These are phyloP conservation scores for Salvelinus sp. DNA, from an alignment of 2,113 vertebrate species.

Conservation along the genomic window DNA sequence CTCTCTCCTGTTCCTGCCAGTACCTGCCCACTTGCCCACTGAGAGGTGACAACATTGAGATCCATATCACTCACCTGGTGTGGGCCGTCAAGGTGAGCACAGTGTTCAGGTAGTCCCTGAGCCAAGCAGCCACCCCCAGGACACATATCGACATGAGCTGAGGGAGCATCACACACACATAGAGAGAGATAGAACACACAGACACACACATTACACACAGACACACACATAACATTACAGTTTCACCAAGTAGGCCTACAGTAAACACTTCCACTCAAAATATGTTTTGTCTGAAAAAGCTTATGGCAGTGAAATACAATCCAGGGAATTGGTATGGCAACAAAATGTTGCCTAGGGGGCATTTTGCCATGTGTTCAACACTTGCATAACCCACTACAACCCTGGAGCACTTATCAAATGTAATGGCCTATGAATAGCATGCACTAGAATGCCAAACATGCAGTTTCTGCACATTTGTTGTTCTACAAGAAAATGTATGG, in stretches of 20 bases:
- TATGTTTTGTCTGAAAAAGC: too few relatives aligned
- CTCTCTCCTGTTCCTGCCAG: neutral
- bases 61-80: conserved; percentile 83
- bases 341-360: neutral
- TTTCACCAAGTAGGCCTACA: neutral
- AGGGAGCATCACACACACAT: neutral
- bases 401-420: conserved; percentile 60
- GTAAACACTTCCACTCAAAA: too few relatives aligned
- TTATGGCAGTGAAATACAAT: too few relatives aligned
- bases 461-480: neutral
- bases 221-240: conserved; percentile 22
- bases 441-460: conserved; percentile 53
- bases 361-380: conserved; percentile 9
- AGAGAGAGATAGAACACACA: neutral
- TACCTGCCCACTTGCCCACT: neutral
- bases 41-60: neutral
- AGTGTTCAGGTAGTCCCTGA: conserved; percentile 95
- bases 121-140: conserved; percentile 93
- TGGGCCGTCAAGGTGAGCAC: conserved; percentile 95
- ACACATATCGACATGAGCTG: conserved; percentile 94
- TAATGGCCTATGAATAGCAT: conserved; percentile 68
- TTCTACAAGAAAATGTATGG: neutral
- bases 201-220: conserved; percentile 13
- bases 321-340: too few relatives aligned
- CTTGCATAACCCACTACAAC: neutral